Conservation (phyloP, 2,113 vertebrate species). For the Glaucidium brasilianum region DNA sequence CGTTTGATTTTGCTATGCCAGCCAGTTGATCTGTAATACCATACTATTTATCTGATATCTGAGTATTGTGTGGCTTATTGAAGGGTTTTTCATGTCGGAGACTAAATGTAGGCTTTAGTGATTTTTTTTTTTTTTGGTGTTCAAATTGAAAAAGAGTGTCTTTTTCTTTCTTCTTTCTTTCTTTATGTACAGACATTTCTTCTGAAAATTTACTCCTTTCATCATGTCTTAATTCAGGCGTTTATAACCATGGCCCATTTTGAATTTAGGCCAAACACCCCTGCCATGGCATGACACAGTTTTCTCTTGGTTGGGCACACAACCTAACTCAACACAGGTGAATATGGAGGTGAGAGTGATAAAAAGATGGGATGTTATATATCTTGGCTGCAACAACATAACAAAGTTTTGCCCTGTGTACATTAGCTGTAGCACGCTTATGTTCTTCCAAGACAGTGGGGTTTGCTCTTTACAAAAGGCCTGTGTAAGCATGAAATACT, state of each 20-base stretch:
- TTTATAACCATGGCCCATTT: not conserved
- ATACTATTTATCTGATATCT: not conserved
- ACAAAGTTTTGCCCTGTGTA: not conserved
- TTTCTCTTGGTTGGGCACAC: not conserved
- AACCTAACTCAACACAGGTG: not conserved
- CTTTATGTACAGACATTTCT: not conserved
- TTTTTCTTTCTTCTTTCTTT: not conserved
- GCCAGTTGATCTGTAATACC: not conserved
- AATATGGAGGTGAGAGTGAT: not conserved
- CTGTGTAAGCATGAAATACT: not conserved
- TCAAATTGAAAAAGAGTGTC: not conserved
- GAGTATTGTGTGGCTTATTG: not conserved
- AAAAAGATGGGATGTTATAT: not conserved
- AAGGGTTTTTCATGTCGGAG: not conserved
- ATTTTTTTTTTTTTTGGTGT: not conserved
- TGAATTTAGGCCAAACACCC: not conserved
- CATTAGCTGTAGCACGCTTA: not conserved
- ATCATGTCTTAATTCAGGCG: not conserved
- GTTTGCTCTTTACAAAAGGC: not conserved
- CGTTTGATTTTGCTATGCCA: not conserved
- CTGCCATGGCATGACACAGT: not conserved
- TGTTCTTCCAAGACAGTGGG: not conserved
- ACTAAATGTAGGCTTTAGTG: not conserved
- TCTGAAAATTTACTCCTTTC: not conserved
- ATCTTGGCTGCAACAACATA: not conserved